A percentile compares a stretch with the other conserved stretches of the same genome.
Evolutionary conservation across 2,113 vertebrate species (phyloP).

Genomic region (Dunckerocampus dactyliophorus): DNA sequence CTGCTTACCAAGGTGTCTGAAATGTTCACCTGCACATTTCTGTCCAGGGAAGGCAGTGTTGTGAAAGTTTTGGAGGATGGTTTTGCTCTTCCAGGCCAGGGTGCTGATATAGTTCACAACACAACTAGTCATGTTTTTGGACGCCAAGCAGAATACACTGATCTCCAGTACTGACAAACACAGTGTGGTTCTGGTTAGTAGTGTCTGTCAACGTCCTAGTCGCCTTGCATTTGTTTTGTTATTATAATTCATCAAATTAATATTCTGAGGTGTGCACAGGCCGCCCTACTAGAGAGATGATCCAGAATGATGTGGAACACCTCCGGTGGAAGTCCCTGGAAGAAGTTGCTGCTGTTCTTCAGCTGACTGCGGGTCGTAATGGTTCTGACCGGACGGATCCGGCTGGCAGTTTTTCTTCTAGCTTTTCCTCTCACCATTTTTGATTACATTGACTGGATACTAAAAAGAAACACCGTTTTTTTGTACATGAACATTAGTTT

Average conservation of each 20-base stretch:
- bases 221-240: too few relatives aligned
- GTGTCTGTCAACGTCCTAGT: too few relatives aligned
- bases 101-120: constrained; percentile 77
- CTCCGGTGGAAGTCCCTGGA: constrained; percentile 78
- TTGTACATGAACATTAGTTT: neutral
- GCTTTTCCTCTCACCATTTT: constrained; percentile 23
- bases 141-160: constrained; percentile 83
- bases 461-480: neutral
- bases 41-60: constrained; percentile 37
- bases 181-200: neutral
- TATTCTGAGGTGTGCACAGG: neutral
- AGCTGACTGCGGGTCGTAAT: constrained; percentile 42
- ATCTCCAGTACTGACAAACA: constrained; percentile 80
- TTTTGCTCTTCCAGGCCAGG: constrained; percentile 74
- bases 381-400: constrained; percentile 1
- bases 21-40: constrained; percentile 66
- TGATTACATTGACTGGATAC: neutral
- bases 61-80: constrained; percentile 77
- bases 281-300: constrained; percentile 40
- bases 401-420: neutral
- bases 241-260: too few relatives aligned
- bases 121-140: constrained; percentile 74
- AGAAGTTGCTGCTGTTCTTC: constrained; percentile 47
- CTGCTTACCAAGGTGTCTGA: constrained; percentile 81
- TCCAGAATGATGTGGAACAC: constrained; percentile 80